phyloP scores from a whole-genome alignment of 2,888 invertebrate genomes.

The Caenorhabditis sp. region DNA sequence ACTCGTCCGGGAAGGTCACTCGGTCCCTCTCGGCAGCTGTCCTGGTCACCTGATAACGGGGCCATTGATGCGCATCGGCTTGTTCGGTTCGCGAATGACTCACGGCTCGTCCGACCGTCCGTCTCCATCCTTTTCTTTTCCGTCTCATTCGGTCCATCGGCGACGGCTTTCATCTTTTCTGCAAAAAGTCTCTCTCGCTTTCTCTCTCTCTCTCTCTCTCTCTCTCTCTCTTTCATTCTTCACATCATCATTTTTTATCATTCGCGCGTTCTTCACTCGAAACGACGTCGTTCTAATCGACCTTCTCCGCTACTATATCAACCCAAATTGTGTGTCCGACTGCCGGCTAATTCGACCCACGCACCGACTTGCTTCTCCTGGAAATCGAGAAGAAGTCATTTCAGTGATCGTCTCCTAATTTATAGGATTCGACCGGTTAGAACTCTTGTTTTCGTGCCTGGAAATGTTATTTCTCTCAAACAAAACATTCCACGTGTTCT shows the following conservation, averaged over 20 bases:
- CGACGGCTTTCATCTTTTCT: not conserved
- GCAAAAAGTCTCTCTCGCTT: not conserved
- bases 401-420: constrained; percentile 31
- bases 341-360: constrained; percentile 8
- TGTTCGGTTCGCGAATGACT: not conserved
- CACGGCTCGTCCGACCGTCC: not conserved
- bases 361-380: not conserved
- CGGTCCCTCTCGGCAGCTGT: too few species aligned
- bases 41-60: not conserved
- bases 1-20: not conserved
- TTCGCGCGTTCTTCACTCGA: constrained; percentile 36
- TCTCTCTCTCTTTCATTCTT: constrained; percentile 1
- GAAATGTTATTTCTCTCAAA: too few species aligned
- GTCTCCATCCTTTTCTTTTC: not conserved
- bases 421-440: constrained; percentile 40
- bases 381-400: not conserved
- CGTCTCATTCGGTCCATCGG: not conserved
- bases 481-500: too few species aligned
- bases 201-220: constrained; percentile 6
- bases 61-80: not conserved
- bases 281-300: constrained; percentile 37
- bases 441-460: not conserved
- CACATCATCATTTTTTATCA: constrained; percentile 20
- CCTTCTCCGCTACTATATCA: constrained; percentile 24
- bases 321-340: not conserved